Base-by-base conservation (phyloP, 1,140 invertebrate genomes). In the Hylyphantes graminicola region DNA sequence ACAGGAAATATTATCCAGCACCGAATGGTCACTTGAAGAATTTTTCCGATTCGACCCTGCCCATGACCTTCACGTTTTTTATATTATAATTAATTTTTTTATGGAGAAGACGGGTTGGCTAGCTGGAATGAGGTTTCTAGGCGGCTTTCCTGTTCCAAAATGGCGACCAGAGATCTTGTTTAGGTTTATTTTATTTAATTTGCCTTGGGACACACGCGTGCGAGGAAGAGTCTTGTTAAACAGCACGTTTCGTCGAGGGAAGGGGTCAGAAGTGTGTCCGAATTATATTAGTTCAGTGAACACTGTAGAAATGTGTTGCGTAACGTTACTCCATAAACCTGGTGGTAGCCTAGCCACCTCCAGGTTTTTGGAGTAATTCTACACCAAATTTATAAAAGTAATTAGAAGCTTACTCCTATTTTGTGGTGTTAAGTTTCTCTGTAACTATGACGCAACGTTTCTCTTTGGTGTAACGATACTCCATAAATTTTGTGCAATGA, bases 1-100 rank as follows among this genome's bases (percentile, higher is more conserved):
- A 70, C 68, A 70, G 68, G 68, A 67, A 70, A 70, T 70, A 70
- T 51, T 70, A 48, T 48, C 54, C 68, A 53, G 68, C 68, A 70
- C 61, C 48, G 51, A 78, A 78, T 67, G 35, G 51, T 55, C 61
- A 67, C 54, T 55, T 21, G 67, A 78, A 78, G 53, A 78, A 67
- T 54, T 67, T 55, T 67, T 65, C 57, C 74, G 55, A 21, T 65
- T 53, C 76, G 63, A 78, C 76, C 76, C 76, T 67, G 76, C 17
- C 76, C 61, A 67, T 78, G 76, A 78, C 76, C 76, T 78, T 78
- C 61, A 78, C 50, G 65, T 67, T 78, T 78, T 55, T n/a, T 35
- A 35, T 35, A 35, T 35, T 35, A 5, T 35, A 35, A 5, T 35
- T 35, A 1, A 9, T 19, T 64, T 76, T 63, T 76, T 59, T 75